Conservation (phyloP, 2,888 invertebrate species). For the Chymomyza amoena region DNA sequence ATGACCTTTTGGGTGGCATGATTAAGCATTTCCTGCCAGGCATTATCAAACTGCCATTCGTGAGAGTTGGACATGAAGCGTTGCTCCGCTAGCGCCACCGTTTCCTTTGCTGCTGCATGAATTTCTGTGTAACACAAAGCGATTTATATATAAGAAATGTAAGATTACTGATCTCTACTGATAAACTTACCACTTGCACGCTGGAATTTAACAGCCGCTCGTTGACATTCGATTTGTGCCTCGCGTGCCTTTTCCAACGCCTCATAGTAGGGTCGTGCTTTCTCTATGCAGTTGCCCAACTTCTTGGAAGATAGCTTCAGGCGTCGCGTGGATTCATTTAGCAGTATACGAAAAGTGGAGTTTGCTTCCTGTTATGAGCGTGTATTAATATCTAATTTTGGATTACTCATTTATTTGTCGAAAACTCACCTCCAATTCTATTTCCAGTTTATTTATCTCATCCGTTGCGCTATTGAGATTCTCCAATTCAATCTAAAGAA, state of each 20-base stretch:
- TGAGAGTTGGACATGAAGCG: conserved; percentile 80
- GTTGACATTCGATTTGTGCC: conserved; percentile 91
- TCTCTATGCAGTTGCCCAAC: conserved; percentile 91
- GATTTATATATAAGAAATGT: neutral
- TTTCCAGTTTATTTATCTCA: conserved; percentile 95
- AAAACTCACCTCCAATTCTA: conserved; percentile 90
- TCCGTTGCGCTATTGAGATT: conserved; percentile 95
- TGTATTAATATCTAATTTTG: neutral
- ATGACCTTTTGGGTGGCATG: conserved; percentile 96
- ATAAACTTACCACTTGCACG: conserved; percentile 87
- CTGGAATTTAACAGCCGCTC: conserved; percentile 93
- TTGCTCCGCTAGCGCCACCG: conserved; percentile 93
- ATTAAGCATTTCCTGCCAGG: conserved; percentile 98
- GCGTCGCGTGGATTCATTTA: conserved; percentile 90
- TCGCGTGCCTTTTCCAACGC: conserved; percentile 87
- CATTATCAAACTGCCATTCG: conserved; percentile 90
- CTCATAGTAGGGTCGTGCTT: conserved; percentile 94
- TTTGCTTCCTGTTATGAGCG: conserved; percentile 88
- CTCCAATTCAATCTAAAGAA: conserved; percentile 91
- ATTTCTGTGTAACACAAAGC: conserved; percentile 81
- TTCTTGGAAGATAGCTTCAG: conserved; percentile 89
- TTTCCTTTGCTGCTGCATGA: conserved; percentile 95
- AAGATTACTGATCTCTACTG: neutral
- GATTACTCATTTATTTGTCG: too few relatives aligned
- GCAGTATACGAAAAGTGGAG: conserved; percentile 91